These are phyloP conservation scores for Drosophila miranda DNA, from an alignment of 1,140 invertebrate genomes.

Conservation along the genomic window DNA sequence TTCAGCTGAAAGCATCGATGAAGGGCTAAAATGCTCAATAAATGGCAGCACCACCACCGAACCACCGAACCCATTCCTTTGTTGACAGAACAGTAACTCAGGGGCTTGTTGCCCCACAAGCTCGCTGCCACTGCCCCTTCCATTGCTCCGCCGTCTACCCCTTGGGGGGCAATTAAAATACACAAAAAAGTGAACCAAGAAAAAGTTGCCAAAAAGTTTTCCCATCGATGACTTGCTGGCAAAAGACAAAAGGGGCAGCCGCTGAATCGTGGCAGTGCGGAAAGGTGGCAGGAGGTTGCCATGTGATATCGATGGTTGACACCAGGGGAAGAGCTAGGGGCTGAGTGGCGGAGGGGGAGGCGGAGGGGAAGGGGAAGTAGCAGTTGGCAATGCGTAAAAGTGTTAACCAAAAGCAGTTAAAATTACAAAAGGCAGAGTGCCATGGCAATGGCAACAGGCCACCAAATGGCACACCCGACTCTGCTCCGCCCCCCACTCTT, in stretches of 20 bases:
- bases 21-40: slow-evolving; percentile 80
- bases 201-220: slow-evolving; percentile 74
- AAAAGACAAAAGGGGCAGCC: slow-evolving; percentile 29
- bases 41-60: slow-evolving; percentile 40
- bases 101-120: slow-evolving; percentile 40
- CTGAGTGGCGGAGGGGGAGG: too few relatives aligned
- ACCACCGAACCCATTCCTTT: not conserved
- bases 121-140: slow-evolving; percentile 1
- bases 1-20: slow-evolving; percentile 77
- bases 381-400: slow-evolving; percentile 78
- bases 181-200: slow-evolving; percentile 61
- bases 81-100: slow-evolving; percentile 55
- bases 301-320: slow-evolving; percentile 71
- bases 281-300: slow-evolving; percentile 16
- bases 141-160: slow-evolving; percentile 1
- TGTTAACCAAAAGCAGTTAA: slow-evolving; percentile 80
- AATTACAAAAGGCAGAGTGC: slow-evolving; percentile 75
- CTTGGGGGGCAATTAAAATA: slow-evolving; percentile 69
- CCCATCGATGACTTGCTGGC: slow-evolving; percentile 67
- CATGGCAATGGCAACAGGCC: slow-evolving; percentile 60
- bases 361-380: not conserved
- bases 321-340: too few relatives aligned
- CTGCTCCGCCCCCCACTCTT: too few relatives aligned
- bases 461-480: slow-evolving; percentile 4
- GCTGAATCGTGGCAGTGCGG: not conserved